Percentiles rank a stretch among this genome's conserved stretches.
These are phyloP conservation scores for Tipula vernalis DNA, from an alignment of 2,888 invertebrate species.

Conservation along the genomic window DNA sequence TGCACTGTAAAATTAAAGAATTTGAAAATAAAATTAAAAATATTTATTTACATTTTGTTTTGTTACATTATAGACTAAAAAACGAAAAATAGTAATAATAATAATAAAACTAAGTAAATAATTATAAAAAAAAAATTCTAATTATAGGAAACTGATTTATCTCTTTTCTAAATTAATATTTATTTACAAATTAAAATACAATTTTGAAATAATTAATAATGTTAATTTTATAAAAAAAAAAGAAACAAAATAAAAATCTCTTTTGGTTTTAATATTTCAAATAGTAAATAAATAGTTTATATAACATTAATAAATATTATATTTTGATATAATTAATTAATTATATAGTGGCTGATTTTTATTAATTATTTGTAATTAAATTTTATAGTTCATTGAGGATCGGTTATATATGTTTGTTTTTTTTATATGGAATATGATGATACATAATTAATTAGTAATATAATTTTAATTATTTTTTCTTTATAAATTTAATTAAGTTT, in stretches of 20 bases:
- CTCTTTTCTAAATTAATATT: not conserved
- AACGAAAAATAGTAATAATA: not conserved
- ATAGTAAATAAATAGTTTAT: not conserved
- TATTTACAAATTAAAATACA: not conserved
- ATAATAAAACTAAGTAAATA: not conserved
- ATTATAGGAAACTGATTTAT: not conserved
- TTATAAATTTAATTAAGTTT: not conserved
- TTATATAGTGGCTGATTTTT: not conserved
- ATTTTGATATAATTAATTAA: not conserved
- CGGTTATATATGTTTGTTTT: not conserved
- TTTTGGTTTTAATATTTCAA: not conserved
- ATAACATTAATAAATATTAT: not conserved
- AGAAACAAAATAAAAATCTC: not conserved
- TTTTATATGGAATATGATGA: not conserved
- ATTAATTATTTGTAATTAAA: not conserved
- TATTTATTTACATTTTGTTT: not conserved
- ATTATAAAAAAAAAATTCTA: not conserved
- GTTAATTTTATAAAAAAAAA: not conserved
- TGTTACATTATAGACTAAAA: not conserved
- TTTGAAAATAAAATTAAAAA: not conserved
- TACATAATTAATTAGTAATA: not conserved
- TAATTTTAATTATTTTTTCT: not conserved
- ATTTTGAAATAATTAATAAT: not conserved
- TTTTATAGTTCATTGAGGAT: not conserved
- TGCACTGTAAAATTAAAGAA: not conserved